These are phyloP conservation scores for Trichopoda pennipes DNA, from an alignment of 2,888 invertebrate genomes.

Conservation along the genomic window DNA sequence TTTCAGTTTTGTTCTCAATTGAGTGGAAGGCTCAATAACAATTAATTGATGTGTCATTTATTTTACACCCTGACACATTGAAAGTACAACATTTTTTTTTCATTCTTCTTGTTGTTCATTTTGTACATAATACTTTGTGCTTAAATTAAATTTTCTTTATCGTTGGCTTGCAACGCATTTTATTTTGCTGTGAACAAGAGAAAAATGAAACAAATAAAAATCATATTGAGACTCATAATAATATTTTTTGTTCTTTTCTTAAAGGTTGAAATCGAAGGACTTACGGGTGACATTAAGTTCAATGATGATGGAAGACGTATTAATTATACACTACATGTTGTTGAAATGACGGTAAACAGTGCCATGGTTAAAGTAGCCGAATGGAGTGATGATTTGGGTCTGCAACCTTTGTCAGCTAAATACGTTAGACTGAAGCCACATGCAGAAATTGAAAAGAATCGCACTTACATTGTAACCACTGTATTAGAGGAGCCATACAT, in stretches of 20 bases:
- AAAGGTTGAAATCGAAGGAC: conserved; percentile 93
- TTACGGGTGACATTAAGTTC: conserved; percentile 95
- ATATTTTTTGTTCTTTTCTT: conserved; percentile 74
- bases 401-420: conserved; percentile 88
- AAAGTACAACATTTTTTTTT: conserved; percentile 23
- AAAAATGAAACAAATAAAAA: background rate
- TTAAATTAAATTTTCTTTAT: background rate
- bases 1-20: conserved; percentile 47
- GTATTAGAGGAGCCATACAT: conserved; percentile 94
- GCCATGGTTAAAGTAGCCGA: conserved; percentile 95
- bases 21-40: conserved; percentile 59
- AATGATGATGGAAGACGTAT: conserved; percentile 93
- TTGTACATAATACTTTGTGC: background rate
- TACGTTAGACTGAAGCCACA: conserved; percentile 87
- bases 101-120: background rate
- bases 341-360: conserved; percentile 96
- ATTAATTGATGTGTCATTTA: conserved; percentile 64
- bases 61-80: conserved; percentile 39
- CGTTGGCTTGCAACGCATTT: conserved; percentile 3
- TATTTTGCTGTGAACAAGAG: background rate
- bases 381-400: conserved; percentile 91
- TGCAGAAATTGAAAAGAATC: conserved; percentile 88
- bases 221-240: conserved; percentile 8
- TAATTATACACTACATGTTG: conserved; percentile 93
- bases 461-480: conserved; percentile 93